Evolutionary conservation across 2,888 invertebrate genomes (phyloP).

Genomic region (Acanthopleura granulata): DNA sequence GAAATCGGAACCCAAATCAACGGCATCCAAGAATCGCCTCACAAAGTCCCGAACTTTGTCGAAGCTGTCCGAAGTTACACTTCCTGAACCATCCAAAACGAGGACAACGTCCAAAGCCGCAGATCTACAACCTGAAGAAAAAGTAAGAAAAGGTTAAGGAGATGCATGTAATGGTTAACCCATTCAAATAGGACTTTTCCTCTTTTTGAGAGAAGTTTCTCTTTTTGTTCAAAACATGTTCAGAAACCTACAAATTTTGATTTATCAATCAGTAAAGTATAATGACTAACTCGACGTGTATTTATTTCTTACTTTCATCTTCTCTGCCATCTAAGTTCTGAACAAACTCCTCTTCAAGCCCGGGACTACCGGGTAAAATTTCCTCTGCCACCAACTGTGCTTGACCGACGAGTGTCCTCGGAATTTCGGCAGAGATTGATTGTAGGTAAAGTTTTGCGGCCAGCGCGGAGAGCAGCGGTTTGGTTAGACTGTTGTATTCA

Average conservation of each 20-base stretch:
- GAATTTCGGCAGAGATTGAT: neutral
- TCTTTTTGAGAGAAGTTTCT: too few relatives aligned
- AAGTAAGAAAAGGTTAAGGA: neutral
- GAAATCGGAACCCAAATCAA: neutral
- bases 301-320: neutral
- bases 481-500: neutral
- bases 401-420: neutral
- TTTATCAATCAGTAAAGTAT: too few relatives aligned
- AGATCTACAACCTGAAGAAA: neutral
- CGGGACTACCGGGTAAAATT: neutral
- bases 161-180: too few relatives aligned
- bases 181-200: too few relatives aligned
- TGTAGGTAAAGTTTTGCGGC: neutral
- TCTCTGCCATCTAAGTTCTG: neutral
- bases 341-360: neutral
- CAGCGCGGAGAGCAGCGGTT: neutral
- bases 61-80: neutral
- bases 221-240: too few relatives aligned
- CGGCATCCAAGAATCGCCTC: neutral
- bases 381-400: neutral
- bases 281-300: too few relatives aligned
- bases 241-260: too few relatives aligned
- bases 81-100: slow-evolving; percentile 8
- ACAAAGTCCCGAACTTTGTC: neutral
- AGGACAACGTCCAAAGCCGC: slow-evolving; percentile 10